Base-by-base conservation (phyloP, 2,888 invertebrate species). In the Chironomus riparius region DNA sequence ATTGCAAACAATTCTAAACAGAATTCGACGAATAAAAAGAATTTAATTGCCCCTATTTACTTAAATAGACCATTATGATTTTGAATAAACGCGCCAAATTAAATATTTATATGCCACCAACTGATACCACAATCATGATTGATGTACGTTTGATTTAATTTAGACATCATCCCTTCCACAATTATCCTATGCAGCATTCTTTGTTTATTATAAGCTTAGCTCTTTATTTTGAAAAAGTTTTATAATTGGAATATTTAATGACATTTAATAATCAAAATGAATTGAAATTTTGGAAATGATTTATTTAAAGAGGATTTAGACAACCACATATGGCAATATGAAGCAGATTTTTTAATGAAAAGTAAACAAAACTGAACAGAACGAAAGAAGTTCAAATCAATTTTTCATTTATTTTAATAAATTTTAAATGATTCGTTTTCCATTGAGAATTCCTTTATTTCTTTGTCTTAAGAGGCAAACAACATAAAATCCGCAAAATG, bases 11-110 rank as follows among this genome's bases (percentile, higher is more conserved):
- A 2, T 38, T 38, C 38, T 38, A 38, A 38, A 38, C 10, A 10
- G 10, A 38, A 1, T 38, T 38, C 38, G 2, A 69, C 4, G 28
- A 28, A 28, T 5, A 28, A 28, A 28, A 28, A 28, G 28, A n/a
- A n/a, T 28, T 28, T 71, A 71, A 71, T 71, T 71, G 71, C 71
- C 71, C 56, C 24, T 71, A 71, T 71, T 71, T 71, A 71, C 71
- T 24, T 24, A 70, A 71, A 48, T 22, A 47, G 47, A 48, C 71
- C 71, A 56, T 71, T 71, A 71, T 18, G 22, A 71, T 71, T 38
- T 71, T 71, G 50, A 50, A 70, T 70, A n/a, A 28, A 21, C 48
- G 15, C 18, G 7, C n/a, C 4, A 15, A 47, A 70, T 50, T 22
- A 70, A 70, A 70, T 50, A 48, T 10, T 50, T 70, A 21, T 22